Evolutionary conservation across 2,113 vertebrate species (phyloP).

Genomic region (Genyomyrus donnyi): DNA sequence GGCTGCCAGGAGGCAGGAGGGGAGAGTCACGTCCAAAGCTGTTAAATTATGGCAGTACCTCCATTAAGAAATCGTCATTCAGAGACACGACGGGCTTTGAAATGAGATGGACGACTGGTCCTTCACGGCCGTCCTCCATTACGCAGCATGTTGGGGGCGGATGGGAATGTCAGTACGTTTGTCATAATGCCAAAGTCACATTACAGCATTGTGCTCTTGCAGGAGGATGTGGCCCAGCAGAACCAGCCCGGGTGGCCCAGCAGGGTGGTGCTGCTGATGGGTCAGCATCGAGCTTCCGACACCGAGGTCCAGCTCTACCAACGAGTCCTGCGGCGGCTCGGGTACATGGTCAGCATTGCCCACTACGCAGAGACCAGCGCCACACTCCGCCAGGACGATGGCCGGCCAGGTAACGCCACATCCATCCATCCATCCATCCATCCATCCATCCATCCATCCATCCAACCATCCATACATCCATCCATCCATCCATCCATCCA

Average conservation of each 20-base stretch:
- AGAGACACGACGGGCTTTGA: background rate
- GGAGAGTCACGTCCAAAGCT: background rate
- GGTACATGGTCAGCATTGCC: constrained; percentile 60
- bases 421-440: background rate
- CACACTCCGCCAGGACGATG: constrained; percentile 31
- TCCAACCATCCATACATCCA: too few species aligned
- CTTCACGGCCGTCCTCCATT: background rate
- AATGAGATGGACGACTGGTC: background rate
- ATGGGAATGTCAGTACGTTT: background rate
- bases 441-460: background rate
- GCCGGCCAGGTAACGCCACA: constrained; percentile 28
- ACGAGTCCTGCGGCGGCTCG: constrained; percentile 61
- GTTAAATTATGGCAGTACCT: background rate
- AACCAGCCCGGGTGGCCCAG: background rate
- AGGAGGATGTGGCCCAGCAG: constrained; percentile 46
- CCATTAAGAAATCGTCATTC: background rate
- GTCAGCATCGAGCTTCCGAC: constrained; percentile 45
- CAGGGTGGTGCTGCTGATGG: constrained; percentile 60
- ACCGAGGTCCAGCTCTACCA: constrained; percentile 62
- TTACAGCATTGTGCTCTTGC: constrained; percentile 32
- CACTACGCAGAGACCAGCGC: constrained; percentile 50
- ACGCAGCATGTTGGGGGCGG: background rate
- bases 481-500: background rate
- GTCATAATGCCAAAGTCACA: background rate
- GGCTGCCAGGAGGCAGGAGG: background rate